Base-by-base conservation (phyloP, 2,113 vertebrate genomes). In the Cichladusa arquata region DNA sequence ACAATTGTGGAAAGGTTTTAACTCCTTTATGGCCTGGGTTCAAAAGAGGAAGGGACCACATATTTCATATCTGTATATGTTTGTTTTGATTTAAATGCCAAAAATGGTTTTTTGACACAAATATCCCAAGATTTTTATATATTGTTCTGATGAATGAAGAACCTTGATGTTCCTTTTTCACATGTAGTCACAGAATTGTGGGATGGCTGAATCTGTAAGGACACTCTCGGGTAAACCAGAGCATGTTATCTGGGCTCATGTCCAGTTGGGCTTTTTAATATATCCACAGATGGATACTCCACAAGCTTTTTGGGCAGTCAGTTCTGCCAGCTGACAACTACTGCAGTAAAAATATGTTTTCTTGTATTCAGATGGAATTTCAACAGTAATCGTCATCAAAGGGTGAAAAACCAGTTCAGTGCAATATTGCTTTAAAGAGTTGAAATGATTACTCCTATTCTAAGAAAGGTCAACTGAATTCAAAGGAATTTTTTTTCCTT, bases 341-440 rank as follows among this genome's bases (percentile, higher is more conserved):
- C 34, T 74, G 22, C 24, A 33, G 11, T 61, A 74, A 64, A 89
- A 89, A 51, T 64, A 7, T 53, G 4, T 48, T 73, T 86, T 84
- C 23, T n/a, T 70, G 16, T 53, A 24, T 93, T 93, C 57, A 69
- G 24, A 47, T 44, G 51, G 9, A 92, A 93, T 81, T 90, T 79
- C 47, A 91, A 44, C 26, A 82, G 15, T 64, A 60, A 47, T 81
- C 29, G 81, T 19, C 45, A 70, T 42, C 33, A 64, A 26, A 76
- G 51, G 14, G 7, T 64, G 15, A 72, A 56, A 25, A 77, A 65
- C 54, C 1, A 8, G 40, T 44, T 50, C 70, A 78, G 11, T 81
- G 34, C 5, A 44, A 18, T 72, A 73, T 56, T 77, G 26, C 60
- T 79, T 92, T 81, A 56, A 62, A 84, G 93, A 73, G 34, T 44